Conservation (phyloP, 2,797 vertebrate genomes). For the Acestrorhynchus altus region DNA sequence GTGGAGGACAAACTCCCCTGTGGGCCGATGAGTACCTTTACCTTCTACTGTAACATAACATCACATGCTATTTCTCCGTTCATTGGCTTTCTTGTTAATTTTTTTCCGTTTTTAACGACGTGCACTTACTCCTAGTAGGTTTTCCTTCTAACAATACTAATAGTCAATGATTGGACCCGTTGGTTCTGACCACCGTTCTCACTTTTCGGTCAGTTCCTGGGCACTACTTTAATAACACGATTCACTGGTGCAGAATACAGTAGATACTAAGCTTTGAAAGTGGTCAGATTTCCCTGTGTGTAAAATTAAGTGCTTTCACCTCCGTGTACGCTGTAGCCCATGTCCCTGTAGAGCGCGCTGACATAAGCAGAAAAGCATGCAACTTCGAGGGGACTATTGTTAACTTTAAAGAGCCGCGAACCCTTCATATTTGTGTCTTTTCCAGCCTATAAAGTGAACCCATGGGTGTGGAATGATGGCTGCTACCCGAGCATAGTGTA, state of each 20-base stretch:
- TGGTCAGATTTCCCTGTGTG: slow-evolving; percentile 5
- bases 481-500: slow-evolving; percentile 27
- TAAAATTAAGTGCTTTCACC: slow-evolving; percentile 8
- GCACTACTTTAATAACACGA: slow-evolving; percentile 25
- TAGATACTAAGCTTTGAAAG: slow-evolving; percentile 24
- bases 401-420: slow-evolving; percentile 53
- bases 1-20: no score
- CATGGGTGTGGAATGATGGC: slow-evolving; percentile 53
- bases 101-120: no score
- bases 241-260: slow-evolving; percentile 24
- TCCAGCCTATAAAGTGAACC: slow-evolving; percentile 51
- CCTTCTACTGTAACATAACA: no score
- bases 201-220: slow-evolving; percentile 15
- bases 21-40: no score
- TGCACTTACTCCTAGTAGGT: not conserved
- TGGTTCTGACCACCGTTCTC: not conserved
- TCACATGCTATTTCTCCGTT: no score
- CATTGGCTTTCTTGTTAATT: no score
- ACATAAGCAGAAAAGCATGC: slow-evolving; percentile 50
- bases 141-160: not conserved
- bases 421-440: slow-evolving; percentile 52
- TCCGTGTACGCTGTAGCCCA: slow-evolving; percentile 9
- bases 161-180: not conserved
- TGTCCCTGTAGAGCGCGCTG: slow-evolving; percentile 25
- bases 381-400: slow-evolving; percentile 41